These are phyloP conservation scores for Thunnus thynnus DNA, from an alignment of 2,113 vertebrate genomes.

Conservation along the genomic window DNA sequence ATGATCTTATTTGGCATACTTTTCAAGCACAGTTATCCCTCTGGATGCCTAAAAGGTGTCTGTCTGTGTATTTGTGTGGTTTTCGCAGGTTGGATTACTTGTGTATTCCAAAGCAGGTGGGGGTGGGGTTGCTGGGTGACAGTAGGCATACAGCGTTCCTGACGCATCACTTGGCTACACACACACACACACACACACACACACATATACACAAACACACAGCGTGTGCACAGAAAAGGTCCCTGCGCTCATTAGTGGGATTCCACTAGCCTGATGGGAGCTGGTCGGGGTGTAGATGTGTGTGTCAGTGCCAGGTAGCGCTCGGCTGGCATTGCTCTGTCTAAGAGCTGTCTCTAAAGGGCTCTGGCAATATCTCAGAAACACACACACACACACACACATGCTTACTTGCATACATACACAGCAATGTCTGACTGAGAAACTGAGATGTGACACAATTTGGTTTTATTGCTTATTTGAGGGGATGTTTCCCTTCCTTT, in stretches of 20 bases:
- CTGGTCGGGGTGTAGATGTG: slow-evolving; percentile 42
- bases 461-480: slow-evolving; percentile 51
- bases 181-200: slow-evolving; percentile 17
- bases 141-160: slow-evolving; percentile 29
- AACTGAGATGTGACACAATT: slow-evolving; percentile 24
- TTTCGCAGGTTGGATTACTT: slow-evolving; percentile 42
- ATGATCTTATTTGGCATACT: slow-evolving; percentile 29
- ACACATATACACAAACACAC: slow-evolving; percentile 22
- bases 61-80: slow-evolving; percentile 34
- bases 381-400: slow-evolving; percentile 16
- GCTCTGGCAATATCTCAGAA: slow-evolving; percentile 50
- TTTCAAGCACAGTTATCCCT: slow-evolving; percentile 24
- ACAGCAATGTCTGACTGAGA: slow-evolving; percentile 25
- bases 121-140: slow-evolving; percentile 51
- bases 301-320: slow-evolving; percentile 64
- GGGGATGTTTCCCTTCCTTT: slow-evolving; percentile 31
- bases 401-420: slow-evolving; percentile 8
- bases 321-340: slow-evolving; percentile 44
- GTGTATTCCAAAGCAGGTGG: slow-evolving; percentile 17
- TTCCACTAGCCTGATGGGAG: slow-evolving; percentile 63
- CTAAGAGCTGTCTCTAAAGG: slow-evolving; percentile 61
- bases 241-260: slow-evolving; percentile 75
- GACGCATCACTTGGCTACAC: slow-evolving; percentile 27
- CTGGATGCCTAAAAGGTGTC: slow-evolving; percentile 34
- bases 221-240: slow-evolving; percentile 31